Conservation (phyloP, 2,113 vertebrate species). For the Megaleporinus macrocephalus region DNA sequence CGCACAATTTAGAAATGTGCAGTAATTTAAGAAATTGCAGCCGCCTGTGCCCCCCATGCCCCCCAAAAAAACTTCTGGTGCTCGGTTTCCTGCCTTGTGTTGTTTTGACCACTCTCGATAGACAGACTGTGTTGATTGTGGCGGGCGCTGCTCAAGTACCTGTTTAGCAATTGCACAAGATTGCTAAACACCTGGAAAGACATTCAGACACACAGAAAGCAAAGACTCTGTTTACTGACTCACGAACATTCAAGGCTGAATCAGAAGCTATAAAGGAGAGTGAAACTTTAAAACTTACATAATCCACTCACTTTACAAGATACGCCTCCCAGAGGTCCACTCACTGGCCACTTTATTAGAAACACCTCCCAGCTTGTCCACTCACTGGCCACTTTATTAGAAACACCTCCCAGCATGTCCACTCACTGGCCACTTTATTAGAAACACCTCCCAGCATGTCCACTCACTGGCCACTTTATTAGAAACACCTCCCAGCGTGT, state of each 20-base stretch:
- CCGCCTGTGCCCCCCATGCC: too few species aligned
- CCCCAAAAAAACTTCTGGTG: neutral
- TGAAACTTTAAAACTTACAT: neutral
- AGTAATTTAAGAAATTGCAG: constrained; percentile 22
- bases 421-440: too few species aligned
- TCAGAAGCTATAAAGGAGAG: neutral
- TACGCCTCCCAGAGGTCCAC: too few species aligned
- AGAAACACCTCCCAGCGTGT: too few species aligned
- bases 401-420: too few species aligned
- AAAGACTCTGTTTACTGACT: neutral
- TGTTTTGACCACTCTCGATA: neutral
- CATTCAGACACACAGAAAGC: neutral
- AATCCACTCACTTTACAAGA: neutral
- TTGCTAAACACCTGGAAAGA: neutral
- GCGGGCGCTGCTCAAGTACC: neutral
- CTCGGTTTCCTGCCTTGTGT: neutral
- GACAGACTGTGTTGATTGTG: neutral
- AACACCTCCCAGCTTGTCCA: too few species aligned
- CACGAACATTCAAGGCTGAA: neutral
- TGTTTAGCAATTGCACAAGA: neutral
- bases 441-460: too few species aligned
- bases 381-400: too few species aligned
- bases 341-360: too few species aligned
- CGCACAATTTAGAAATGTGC: neutral
- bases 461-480: too few species aligned